phyloP scores from a whole-genome alignment of 2,113 vertebrate species.

The Charina bottae region DNA sequence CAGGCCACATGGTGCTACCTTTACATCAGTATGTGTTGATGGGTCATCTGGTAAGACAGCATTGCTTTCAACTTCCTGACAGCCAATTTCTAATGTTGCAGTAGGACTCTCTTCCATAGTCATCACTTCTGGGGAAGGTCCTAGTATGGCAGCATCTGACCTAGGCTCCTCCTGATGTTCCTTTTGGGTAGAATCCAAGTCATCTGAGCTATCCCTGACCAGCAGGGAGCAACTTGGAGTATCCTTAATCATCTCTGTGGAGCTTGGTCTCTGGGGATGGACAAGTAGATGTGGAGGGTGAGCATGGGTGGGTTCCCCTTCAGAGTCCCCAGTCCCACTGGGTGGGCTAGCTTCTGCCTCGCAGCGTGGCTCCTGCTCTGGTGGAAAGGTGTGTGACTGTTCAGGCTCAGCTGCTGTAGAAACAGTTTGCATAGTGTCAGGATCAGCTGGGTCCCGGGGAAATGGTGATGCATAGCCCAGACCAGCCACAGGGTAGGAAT shows the following conservation, averaged over 20 bases:
- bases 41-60: constrained; percentile 68
- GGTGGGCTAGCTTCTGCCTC: constrained; percentile 30
- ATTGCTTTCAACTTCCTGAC: constrained; percentile 51
- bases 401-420: constrained; percentile 69
- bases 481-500: constrained; percentile 77
- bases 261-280: constrained; percentile 50
- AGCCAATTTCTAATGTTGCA: constrained; percentile 47
- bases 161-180: constrained; percentile 42
- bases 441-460: constrained; percentile 79
- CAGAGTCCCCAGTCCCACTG: not conserved
- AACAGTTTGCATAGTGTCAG: constrained; percentile 82
- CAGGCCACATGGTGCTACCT: constrained; percentile 73
- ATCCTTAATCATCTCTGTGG: constrained; percentile 33
- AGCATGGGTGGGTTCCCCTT: constrained; percentile 30
- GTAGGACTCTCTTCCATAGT: constrained; percentile 54
- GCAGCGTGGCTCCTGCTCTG: constrained; percentile 45
- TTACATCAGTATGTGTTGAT: constrained; percentile 44
- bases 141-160: constrained; percentile 59
- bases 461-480: constrained; percentile 82
- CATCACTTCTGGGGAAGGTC: constrained; percentile 66
- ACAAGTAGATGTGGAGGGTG: constrained; percentile 52
- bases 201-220: constrained; percentile 28
- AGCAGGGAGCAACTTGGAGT: constrained; percentile 31
- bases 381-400: constrained; percentile 71
- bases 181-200: constrained; percentile 30